Evolutionary conservation across 2,797 vertebrate species (phyloP).

Genomic region (Pitangus sulphuratus): DNA sequence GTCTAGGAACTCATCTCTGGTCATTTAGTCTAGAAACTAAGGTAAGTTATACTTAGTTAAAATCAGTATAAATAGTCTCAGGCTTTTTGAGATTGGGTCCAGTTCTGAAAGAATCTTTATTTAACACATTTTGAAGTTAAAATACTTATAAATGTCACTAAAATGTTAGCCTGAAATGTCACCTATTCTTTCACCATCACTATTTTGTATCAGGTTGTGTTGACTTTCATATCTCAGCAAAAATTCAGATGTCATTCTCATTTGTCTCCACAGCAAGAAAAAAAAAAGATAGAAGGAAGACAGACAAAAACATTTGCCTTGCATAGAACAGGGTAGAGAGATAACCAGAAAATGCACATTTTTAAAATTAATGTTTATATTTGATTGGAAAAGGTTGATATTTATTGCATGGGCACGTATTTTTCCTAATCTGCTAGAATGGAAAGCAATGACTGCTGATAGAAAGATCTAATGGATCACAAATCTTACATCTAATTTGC

Average conservation of each 20-base stretch:
- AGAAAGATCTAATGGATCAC: not conserved
- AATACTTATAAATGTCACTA: not conserved
- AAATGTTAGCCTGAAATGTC: constrained; percentile 35
- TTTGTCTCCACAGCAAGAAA: not conserved
- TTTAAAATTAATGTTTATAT: not conserved
- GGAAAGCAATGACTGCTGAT: not conserved
- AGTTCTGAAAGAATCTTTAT: not conserved
- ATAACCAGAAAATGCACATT: not conserved
- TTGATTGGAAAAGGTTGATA: not conserved
- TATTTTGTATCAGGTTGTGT: not conserved
- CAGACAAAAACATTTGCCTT: not conserved
- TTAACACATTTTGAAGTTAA: not conserved
- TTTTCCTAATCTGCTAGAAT: not conserved
- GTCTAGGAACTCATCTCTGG: fast-evolving
- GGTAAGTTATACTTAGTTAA: not conserved
- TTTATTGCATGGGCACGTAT: not conserved
- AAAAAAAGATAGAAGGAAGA: not conserved
- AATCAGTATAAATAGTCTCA: not conserved
- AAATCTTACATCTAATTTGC: not conserved
- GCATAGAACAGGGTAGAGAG: not conserved
- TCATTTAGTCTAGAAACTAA: not conserved
- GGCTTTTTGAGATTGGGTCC: not conserved
- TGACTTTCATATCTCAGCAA: not conserved
- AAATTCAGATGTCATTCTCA: not conserved
- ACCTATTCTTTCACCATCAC: not conserved